Evolutionary conservation across 2,797 vertebrate species (phyloP), one percentile per base, ranked within the genome.

Genomic region (Tachyglossus aculeatus): DNA sequence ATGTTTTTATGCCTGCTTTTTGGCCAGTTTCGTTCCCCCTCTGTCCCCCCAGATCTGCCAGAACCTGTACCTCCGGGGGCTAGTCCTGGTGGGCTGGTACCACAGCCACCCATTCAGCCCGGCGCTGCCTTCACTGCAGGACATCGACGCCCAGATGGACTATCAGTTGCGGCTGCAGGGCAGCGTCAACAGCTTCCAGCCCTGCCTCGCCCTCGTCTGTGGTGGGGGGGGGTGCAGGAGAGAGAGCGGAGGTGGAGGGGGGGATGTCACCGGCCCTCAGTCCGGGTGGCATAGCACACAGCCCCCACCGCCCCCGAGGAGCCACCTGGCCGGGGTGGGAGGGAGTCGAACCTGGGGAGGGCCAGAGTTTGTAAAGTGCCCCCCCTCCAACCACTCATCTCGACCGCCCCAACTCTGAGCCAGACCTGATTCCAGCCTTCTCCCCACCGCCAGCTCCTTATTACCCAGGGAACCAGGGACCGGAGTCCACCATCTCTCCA

Each of bases 21-120:
- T n/a, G n/a, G n/a, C n/a, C n/a, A n/a, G n/a, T n/a, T n/a, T n/a
- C n/a, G n/a, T 4, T 9, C 19, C 21, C 10, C 19, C 34, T 34
- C 5, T 4, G 24, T 41, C 31, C 27, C 63, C 52, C 5, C 83
- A 99, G 97, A 98, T 98, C 82, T 96, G 95, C 86, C 97, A 99
- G 92, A 97, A 95, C 89, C 92, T 98, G 75, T 96, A 97, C 75
- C 94, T 98, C 91, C 94, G 96, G 0, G 96, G 97, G 13, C 89
- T 99, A 64, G 97, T 96, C 2, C 85, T 98, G 90, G 97, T 98
- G 78, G 97, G 97, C 25, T 99, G 97, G 97, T 99, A 98, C 92
- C 97, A 99, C 92, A 99, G 97, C 88, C 97, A 98, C 88, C 97
- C 97, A 0, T 93, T 96, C 29, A 92, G 94, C 65, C 96, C 96